Evolutionary conservation across 2,888 invertebrate species (phyloP), one percentile per base, ranked within the genome.

Genomic region (Mechanitis mazaeus): DNA sequence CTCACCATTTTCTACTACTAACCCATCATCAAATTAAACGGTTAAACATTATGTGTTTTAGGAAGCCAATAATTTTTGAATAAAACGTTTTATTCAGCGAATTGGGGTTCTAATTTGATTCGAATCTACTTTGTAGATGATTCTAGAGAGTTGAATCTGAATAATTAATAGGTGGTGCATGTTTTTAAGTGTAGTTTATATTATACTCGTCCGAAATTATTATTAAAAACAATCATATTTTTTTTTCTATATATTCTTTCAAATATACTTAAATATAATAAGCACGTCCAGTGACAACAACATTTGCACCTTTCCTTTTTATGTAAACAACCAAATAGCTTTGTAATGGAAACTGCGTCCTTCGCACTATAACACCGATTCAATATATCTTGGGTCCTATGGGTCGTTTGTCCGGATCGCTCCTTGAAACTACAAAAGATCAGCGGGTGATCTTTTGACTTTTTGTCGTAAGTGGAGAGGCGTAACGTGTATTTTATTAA

Each of bases 391-490:
- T 73, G 73, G 76, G 78, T 84, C 85, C 84, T 83, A 83, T 83
- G 85, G 81, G 77, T 80, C 84, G 85, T 84, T 86, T 83, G 85
- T 86, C 83, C 87, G 83, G 80, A 78, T 83, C 82, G 83, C 83
- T 80, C 80, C 81, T 77, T 77, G 81, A 78, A 79, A 78, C 75
- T 72, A 89, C 87, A 90, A 90, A 83, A 78, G 86, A 76, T 72
- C 88, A 86, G 88, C 88, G 86, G 88, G 88, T 80, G 79, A 85
- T 81, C 82, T 80, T 81, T 81, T 75, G 83, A 85, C 86, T 89
- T 88, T 87, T 89, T 89, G 85, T 86, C 79, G 80, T 82, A 82
- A 87, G 88, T 84, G 84, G 84, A 76, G 76, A 87, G 89, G 86
- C 86, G 87, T 87, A 84, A 78, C 84, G 82, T 82, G 81, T 81